These are phyloP conservation scores for Thalassoma bifasciatum DNA, from an alignment of 2,113 vertebrate species.

Conservation along the genomic window DNA sequence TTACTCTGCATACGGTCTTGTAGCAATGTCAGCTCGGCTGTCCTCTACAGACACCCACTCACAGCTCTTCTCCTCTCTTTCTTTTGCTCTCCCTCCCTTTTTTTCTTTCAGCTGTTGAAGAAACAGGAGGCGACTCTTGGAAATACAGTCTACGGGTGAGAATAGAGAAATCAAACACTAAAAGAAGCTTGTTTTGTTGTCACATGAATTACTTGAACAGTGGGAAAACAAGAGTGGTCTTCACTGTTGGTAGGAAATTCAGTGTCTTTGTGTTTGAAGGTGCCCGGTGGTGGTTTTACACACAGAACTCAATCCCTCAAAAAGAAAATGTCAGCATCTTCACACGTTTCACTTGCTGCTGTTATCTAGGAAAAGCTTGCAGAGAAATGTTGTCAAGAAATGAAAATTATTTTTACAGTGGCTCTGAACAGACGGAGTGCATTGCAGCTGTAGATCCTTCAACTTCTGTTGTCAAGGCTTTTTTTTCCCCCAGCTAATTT, in stretches of 20 bases:
- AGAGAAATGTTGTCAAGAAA: neutral
- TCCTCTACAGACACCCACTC: neutral
- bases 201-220: neutral
- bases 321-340: too few relatives aligned
- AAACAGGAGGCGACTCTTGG: conserved; percentile 98
- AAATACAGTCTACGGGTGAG: conserved; percentile 98
- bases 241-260: neutral
- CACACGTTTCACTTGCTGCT: too few relatives aligned
- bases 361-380: neutral
- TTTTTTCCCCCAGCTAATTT: conserved; percentile 17
- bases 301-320: neutral
- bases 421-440: neutral
- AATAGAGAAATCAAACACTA: conserved; percentile 25
- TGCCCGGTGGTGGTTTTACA: neutral
- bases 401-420: conserved; percentile 1
- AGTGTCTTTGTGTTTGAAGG: neutral
- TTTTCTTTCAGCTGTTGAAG: conserved; percentile 87
- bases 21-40: neutral
- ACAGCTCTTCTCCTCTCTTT: neutral
- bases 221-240: neutral
- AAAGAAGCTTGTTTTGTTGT: neutral
- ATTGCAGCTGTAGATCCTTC: conserved; percentile 6
- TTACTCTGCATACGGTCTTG: neutral
- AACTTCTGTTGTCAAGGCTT: conserved; percentile 11
- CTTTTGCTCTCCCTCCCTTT: neutral